Evolutionary conservation across 2,113 vertebrate genomes (phyloP), one percentile per base, ranked within the genome.

Genomic region (Rhabdornis inornatus): DNA sequence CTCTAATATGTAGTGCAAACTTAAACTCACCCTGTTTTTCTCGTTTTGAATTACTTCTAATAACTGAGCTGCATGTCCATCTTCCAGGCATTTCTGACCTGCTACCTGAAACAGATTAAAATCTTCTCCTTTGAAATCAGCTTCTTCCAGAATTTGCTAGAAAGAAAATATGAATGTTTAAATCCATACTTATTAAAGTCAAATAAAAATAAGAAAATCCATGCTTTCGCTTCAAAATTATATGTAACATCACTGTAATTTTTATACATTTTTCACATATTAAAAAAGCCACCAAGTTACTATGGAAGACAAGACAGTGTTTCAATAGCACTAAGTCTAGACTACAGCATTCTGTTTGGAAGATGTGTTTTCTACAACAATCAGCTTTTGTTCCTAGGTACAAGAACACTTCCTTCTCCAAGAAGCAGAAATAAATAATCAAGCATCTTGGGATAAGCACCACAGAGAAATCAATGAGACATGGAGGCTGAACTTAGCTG

Each of bases 31-130:
- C 98, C 98, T 98, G 95, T 99, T 99, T 96, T 98, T 98, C 83
- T 99, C 98, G 97, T 99, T 99, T 93, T 99, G 93, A 91, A 99
- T 95, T 70, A 99, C 98, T 94, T 99, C 98, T 91, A 99, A 97
- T 52, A 99, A 98, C 79, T 99, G 98, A 25, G 97, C 97, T 63
- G 97, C 92, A 92, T 99, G 88, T 7, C 99, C 99, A 89, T 99
- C 98, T 95, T 99, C 98, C 89, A 99, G 98, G 95, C 99, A 99
- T 55, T 98, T 98, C 86, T 98, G 97, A 60, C 98, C 99, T 27
- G 99, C 98, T 59, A 97, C 95, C 24, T 98, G 98, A 96, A 99
- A 99, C 27, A 98, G 83, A 47, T 98, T 97, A 89, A 99, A 98
- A 94, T 99, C 99, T 96, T 99, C 98, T 28, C 98, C 95, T 92